Percentiles rank a stretch among this genome's conserved stretches.
phyloP scores from a whole-genome alignment of 2,888 invertebrate genomes.

The Oxyteleia sp. region DNA sequence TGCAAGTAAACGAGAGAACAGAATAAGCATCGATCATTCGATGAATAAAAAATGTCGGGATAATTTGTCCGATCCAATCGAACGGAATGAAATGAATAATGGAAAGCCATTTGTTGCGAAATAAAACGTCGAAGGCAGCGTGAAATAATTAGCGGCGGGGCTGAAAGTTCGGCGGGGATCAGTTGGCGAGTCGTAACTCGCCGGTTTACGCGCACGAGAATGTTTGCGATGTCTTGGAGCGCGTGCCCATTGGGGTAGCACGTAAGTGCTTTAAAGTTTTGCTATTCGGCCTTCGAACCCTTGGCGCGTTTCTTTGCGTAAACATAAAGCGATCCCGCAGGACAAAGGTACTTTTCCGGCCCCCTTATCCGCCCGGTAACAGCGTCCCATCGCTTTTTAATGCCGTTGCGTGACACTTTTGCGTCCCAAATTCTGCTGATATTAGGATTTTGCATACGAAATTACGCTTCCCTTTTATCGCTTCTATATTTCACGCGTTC shows the following conservation, averaged over 20 bases:
- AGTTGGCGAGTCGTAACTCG: slow-evolving; percentile 48
- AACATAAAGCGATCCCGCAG: slow-evolving; percentile 79
- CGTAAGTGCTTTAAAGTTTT: slow-evolving; percentile 71
- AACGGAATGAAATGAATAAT: slow-evolving; percentile 15
- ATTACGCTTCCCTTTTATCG: neutral
- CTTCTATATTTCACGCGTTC: neutral
- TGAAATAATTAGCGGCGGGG: slow-evolving; percentile 57
- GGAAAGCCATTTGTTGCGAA: slow-evolving; percentile 27
- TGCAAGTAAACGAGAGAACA: slow-evolving; percentile 10
- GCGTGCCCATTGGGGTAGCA: slow-evolving; percentile 59
- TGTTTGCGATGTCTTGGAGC: slow-evolving; percentile 51
- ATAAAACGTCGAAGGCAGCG: slow-evolving; percentile 39
- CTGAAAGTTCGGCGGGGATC: slow-evolving; percentile 50
- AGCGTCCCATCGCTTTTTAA: slow-evolving; percentile 43
- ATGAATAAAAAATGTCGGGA: slow-evolving; percentile 19
- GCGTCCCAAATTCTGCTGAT: slow-evolving; percentile 3
- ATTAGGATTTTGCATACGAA: slow-evolving; percentile 16
- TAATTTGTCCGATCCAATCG: slow-evolving; percentile 9
- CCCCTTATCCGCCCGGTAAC: slow-evolving; percentile 32
- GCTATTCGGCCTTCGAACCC: slow-evolving; percentile 61
- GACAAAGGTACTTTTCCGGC: slow-evolving; percentile 52
- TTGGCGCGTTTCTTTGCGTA: slow-evolving; percentile 76
- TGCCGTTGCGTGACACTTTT: slow-evolving; percentile 23
- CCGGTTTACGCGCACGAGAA: slow-evolving; percentile 43
- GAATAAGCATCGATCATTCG: slow-evolving; percentile 49